Evolutionary conservation across 2,888 invertebrate genomes (phyloP), one percentile per base, ranked within the genome.

Genomic region (Lutraria lutraria): DNA sequence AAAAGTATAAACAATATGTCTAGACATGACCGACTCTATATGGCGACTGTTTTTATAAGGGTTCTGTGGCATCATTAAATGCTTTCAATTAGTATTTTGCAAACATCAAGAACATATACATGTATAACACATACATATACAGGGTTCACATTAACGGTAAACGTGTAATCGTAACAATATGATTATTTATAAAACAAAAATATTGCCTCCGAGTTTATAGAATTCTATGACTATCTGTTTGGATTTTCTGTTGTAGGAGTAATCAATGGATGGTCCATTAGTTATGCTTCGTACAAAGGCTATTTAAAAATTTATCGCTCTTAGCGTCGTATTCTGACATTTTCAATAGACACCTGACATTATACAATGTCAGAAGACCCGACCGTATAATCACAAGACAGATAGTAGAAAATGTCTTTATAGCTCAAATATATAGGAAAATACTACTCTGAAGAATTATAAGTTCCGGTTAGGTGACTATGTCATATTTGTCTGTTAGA

Each of bases 181-280:
- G 15, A 31, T 31, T 31, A 34, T 72, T 76, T 31, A 76, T 76
- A 16, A 76, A 76, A 76, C 16, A 31, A 15, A 34, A 76, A 25
- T 31, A 31, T 13, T 76, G 16, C 16, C 29, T 19, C 12, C 34
- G 31, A 76, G 29, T 16, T 76, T 13, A 76, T 72, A 76, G 13
- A 31, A 4, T 76, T 76, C 76, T 31, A 76, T 76, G 31, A 31
- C 29, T 31, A 31, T 31, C 76, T 84, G 84, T 84, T 84, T 31
- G 53, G 54, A 19, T 53, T 79, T 25, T 84, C 72, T n/a, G 84
- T 76, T 84, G 84, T 84, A 84, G 84, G 84, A 84, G 84, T 72
- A 76, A 25, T 29, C 6, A 53, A 84, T 84, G 76, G 76, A 84
- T 84, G 84, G 8, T 84, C n/a, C 54, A 76, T 76, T 76, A 3